phyloP scores from a whole-genome alignment of 2,888 invertebrate species.

The Beris chalybata region DNA sequence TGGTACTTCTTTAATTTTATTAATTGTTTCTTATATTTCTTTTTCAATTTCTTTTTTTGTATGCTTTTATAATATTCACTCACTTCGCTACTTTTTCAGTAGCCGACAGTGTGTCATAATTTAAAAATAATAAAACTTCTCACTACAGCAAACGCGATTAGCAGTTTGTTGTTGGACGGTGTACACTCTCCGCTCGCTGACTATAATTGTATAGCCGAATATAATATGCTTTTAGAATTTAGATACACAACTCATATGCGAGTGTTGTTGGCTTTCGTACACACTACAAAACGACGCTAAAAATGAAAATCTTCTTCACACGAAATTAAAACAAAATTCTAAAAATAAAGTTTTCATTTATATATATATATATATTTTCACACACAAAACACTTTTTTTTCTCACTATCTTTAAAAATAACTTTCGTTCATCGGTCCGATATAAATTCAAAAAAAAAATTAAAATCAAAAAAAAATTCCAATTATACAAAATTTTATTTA shows the following conservation, averaged over 20 bases:
- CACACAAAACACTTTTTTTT: slow-evolving; percentile 27
- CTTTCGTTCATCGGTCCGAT: no score
- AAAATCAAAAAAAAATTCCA: no score
- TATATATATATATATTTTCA: slow-evolving; percentile 19
- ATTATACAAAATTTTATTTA: no score
- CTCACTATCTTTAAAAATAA: neutral
- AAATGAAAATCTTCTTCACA: slow-evolving; percentile 26
- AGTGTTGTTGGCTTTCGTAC: neutral
- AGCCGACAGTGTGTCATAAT: slow-evolving; percentile 37
- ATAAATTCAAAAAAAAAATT: no score
- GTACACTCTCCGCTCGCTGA: no score
- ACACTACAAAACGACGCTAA: slow-evolving; percentile 26
- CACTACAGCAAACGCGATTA: slow-evolving; percentile 25
- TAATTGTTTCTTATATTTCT: neutral
- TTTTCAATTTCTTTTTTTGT: slow-evolving; percentile 11
- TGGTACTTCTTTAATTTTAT: no score
- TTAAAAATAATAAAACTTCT: slow-evolving; percentile 35
- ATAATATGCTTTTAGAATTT: no score
- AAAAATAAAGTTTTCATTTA: slow-evolving; percentile 23
- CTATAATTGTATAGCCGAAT: no score
- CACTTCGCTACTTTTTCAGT: slow-evolving; percentile 18
- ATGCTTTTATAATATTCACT: slow-evolving; percentile 2
- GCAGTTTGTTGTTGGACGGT: neutral
- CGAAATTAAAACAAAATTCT: slow-evolving; percentile 31
- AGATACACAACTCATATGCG: no score